Conservation (phyloP, 35 echinoderm and acorn worm genomes). For the Ptychodera flava region DNA sequence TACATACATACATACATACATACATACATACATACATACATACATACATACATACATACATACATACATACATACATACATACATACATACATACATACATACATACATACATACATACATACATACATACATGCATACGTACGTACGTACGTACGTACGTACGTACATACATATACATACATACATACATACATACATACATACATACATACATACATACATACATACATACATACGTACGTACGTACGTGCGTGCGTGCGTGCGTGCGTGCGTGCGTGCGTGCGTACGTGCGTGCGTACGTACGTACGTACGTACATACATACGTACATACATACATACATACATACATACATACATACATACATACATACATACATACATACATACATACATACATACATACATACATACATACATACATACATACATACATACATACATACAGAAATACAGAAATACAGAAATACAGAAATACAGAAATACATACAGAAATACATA, state of each 20-base stretch:
- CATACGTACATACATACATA: constrained; percentile 25
- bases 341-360: constrained; percentile 27
- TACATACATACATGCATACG: constrained; percentile 33
- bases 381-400: constrained; percentile 27
- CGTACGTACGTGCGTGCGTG: constrained; percentile 10
- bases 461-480: too few relatives aligned
- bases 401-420: constrained; percentile 27
- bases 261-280: too few relatives aligned
- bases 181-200: constrained; percentile 27
- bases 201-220: constrained; percentile 27
- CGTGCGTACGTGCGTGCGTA: background rate
- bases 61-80: constrained; percentile 35
- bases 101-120: constrained; percentile 37
- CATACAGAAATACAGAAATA: constrained; percentile 14
- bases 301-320: constrained; percentile 5
- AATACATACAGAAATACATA: too few relatives aligned
- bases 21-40: constrained; percentile 43
- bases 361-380: constrained; percentile 27
- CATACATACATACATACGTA: constrained; percentile 25
- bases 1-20: constrained; percentile 47
- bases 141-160: constrained; percentile 27
- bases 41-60: constrained; percentile 36
- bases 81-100: constrained; percentile 32
- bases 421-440: constrained; percentile 27
- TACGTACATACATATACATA: constrained; percentile 31